Evolutionary conservation across 1,140 invertebrate species (phyloP).

Genomic region (Drosophila seguyi): DNA sequence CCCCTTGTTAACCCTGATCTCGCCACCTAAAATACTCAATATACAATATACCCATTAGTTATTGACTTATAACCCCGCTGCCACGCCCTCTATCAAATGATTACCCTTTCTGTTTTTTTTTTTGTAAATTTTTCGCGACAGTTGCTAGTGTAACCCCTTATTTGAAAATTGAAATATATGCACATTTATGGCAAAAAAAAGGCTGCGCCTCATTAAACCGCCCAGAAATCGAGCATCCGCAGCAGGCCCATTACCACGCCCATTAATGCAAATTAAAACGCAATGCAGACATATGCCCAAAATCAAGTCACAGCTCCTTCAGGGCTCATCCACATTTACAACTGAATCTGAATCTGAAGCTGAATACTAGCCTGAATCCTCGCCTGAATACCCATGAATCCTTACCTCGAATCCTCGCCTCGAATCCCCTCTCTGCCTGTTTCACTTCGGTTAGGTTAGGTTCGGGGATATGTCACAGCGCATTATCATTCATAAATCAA

Average conservation of each 20-base stretch:
- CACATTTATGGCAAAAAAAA: conserved; percentile 10
- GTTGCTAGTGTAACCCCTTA: conserved; percentile 43
- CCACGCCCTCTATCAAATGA: conserved; percentile 46
- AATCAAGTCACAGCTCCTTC: conserved; percentile 28
- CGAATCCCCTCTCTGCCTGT: background rate
- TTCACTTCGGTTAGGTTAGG: conserved; percentile 26
- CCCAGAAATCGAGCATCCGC: conserved; percentile 33
- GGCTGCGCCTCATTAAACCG: conserved; percentile 70
- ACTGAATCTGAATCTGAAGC: background rate
- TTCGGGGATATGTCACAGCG: conserved; percentile 76
- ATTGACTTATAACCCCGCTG: conserved; percentile 58
- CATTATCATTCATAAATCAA: conserved; percentile 85
- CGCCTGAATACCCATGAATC: background rate
- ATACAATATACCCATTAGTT: conserved; percentile 21
- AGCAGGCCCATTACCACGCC: conserved; percentile 71
- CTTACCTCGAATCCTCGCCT: background rate
- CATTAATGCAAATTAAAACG: conserved; percentile 85
- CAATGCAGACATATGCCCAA: conserved; percentile 81
- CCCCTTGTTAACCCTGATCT: background rate
- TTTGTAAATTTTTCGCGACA: conserved; percentile 46
- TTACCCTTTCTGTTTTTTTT: conserved; percentile 28
- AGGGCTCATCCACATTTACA: conserved; percentile 17
- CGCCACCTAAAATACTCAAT: no score
- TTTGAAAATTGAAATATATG: conserved; percentile 13
- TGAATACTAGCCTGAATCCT: background rate